Conservation (phyloP, 2,797 vertebrate species). For the Cygnus olor region DNA sequence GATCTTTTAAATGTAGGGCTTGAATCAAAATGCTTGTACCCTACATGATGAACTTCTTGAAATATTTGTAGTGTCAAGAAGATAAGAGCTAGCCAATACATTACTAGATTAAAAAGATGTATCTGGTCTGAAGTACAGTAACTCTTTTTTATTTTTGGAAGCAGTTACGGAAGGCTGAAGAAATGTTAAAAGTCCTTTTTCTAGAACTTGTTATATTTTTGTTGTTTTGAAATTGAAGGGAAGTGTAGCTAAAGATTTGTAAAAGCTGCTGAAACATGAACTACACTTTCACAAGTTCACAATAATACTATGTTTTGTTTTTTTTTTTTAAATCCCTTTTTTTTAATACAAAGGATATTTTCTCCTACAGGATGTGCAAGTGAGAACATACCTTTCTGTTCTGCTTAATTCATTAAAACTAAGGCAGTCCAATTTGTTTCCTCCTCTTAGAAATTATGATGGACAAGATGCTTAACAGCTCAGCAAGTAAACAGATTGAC, state of each 20-base stretch:
- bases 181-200: not conserved
- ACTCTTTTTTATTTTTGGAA: not conserved
- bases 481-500: constrained; percentile 45
- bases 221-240: not conserved
- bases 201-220: not conserved
- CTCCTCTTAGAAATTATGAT: constrained; percentile 47
- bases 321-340: not conserved
- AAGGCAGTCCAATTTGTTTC: not conserved
- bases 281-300: not conserved
- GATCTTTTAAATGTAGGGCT: not conserved
- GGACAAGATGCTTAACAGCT: constrained; percentile 45
- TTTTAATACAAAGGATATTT: not conserved
- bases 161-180: not conserved
- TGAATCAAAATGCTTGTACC: not conserved
- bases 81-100: not conserved
- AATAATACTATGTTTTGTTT: not conserved
- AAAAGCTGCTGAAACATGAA: not conserved
- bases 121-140: not conserved
- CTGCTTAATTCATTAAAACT: not conserved
- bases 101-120: not conserved
- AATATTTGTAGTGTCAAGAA: not conserved
- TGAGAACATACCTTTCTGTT: not conserved
- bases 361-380: not conserved
- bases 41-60: not conserved
- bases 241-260: not conserved